Base-by-base conservation (phyloP, 2,888 invertebrate species). In the Lithophane socia region DNA sequence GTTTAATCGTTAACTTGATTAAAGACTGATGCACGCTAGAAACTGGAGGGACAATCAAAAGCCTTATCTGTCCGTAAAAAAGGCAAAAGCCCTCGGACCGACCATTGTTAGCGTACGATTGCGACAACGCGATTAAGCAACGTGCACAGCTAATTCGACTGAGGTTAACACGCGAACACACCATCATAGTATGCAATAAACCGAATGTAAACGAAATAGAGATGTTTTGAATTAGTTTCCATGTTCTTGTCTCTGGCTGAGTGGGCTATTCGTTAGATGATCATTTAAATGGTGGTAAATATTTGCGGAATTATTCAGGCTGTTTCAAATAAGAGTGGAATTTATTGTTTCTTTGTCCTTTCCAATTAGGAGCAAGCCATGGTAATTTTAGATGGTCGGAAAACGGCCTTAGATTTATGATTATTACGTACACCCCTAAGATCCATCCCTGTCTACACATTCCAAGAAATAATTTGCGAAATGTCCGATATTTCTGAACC, bases 81-180 rank as follows among this genome's bases (percentile, higher is more conserved):
- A 91, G 90, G 92, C 90, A 91, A 90, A 91, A 92, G 91, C 89
- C 81, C 66, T 86, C 90, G 91, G 90, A 88, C 89, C 89, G 90
- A 88, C 86, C 94, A 93, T 94, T 94, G 94, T 94, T 93, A 91
- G 92, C 90, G 88, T 88, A 89, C 92, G 94, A 93, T 94, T 92
- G 92, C 93, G 91, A 93, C 93, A 91, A 88, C 88, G 88, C 91
- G 94, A 94, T 94, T 94, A 92, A 89, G 86, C 87, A 90, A 90
- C 91, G 90, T 88, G 91, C 92, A 84, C 90, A 85, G 93, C 94
- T 94, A 94, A 94, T 95, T 94, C 91, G 91, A 91, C 90, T 86
- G 89, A 87, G 88, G 87, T 87, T 84, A 89, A 91, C 95, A 94
- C 94, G 95, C 94, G 92, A 94, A 90, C 89, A 86, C 88, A 90